These are phyloP conservation scores for Heteromyza rotundicornis DNA, from an alignment of 2,888 invertebrate genomes.

Conservation along the genomic window DNA sequence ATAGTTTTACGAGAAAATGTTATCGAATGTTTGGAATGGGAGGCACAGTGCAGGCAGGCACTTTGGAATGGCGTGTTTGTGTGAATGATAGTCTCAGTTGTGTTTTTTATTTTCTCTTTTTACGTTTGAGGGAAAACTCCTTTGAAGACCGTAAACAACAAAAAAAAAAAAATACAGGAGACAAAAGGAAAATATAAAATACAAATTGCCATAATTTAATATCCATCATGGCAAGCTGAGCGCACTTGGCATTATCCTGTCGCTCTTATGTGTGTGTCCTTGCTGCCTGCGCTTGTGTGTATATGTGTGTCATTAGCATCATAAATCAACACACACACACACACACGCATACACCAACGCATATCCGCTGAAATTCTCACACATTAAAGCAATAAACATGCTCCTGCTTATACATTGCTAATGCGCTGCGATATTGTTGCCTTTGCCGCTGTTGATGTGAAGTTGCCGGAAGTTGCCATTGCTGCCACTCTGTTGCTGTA, in stretches of 20 bases:
- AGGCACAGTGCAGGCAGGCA: background rate
- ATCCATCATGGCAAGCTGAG: conserved; percentile 44
- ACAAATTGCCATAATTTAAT: conserved; percentile 55
- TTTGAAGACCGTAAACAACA: background rate
- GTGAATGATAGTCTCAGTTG: too few species aligned
- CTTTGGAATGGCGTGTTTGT: too few species aligned
- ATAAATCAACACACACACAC: conserved; percentile 51
- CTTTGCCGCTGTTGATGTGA: conserved; percentile 38
- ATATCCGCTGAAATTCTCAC: conserved; percentile 34
- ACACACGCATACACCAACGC: conserved; percentile 18
- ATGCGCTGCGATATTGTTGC: conserved; percentile 35
- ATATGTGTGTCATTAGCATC: conserved; percentile 54
- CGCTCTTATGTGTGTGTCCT: conserved; percentile 3
- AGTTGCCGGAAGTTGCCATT: conserved; percentile 1
- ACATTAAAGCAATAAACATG: conserved; percentile 55
- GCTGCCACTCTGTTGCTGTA: conserved; percentile 15
- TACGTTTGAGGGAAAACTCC: too few species aligned
- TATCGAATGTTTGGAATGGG: background rate
- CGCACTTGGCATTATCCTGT: conserved; percentile 25
- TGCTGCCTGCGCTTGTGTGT: conserved; percentile 24
- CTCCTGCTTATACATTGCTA: conserved; percentile 44
- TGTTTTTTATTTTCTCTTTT: too few species aligned
- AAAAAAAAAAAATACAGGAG: background rate
- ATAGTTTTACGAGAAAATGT: too few species aligned
- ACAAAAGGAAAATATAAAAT: conserved; percentile 17